Evolutionary conservation across 2,888 invertebrate genomes (phyloP), one percentile per base, ranked within the genome.

Genomic region (Lochmaea capreae): DNA sequence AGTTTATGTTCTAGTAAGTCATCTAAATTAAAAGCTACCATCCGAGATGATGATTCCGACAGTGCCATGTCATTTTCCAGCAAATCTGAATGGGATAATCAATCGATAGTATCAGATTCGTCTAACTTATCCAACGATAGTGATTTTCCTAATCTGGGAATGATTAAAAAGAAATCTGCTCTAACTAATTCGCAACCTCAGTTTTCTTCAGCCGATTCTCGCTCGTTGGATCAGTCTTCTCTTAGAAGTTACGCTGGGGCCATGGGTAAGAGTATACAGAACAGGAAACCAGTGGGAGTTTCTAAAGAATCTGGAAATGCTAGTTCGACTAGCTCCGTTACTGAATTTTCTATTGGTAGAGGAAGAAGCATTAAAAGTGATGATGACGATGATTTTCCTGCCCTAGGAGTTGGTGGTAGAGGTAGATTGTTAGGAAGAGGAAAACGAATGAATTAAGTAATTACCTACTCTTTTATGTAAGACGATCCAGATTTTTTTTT

Each of bases 51-150:
- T 52, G 78, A 78, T 61, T 67, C 71, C 1, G 74, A 72, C 0
- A 74, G 72, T 42, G 65, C 74, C 14, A 62, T 67, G 2, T 78
- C 78, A n/a, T 69, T 76, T 43, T 76, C 78, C 26, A 76, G 70
- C 52, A 72, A 66, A 63, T 78, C 78, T 3, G 76, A 78, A 16
- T 78, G 76, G 76, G 78, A 78, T 2, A 73, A 65, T 63, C 66
- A 73, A 39, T 78, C 76, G 6, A 46, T 58, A 9, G 65, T 59
- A 11, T 76, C 76, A 6, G 71, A 74, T 14, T 63, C 71, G 12
- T 67, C 72, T 33, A 18, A 33, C 14, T 16, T 43, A 2, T 65
- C 66, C 3, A 8, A 67, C 2, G 61, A 69, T 54, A 71, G 57
- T 54, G 67, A 71, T 11, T 73, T 73, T 39, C 72, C 75, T 11